Percentiles rank a stretch among this genome's conserved stretches.
Conservation (phyloP, 37 sponge, comb jelly and placozoan species). For the Theonella swinhoei region DNA sequence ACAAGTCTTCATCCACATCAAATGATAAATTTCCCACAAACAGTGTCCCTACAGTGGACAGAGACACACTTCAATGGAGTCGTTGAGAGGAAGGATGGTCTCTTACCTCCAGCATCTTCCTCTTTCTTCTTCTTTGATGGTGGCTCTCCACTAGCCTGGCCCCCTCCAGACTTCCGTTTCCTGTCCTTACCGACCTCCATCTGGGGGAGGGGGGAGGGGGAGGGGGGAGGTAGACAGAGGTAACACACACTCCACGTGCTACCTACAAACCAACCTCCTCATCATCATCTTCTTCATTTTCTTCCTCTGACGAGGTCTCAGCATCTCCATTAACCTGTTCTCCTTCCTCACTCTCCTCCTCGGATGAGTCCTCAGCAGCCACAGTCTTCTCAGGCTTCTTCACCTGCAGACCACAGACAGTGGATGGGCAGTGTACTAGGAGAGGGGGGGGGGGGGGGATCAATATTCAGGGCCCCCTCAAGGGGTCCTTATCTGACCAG, state of each 20-base stretch:
- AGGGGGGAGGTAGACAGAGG: neutral
- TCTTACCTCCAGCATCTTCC: slow-evolving; percentile 15
- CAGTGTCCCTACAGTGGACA: slow-evolving; percentile 8
- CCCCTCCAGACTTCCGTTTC: slow-evolving; percentile 18
- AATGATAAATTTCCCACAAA: slow-evolving; percentile 72
- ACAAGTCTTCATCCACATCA: slow-evolving; percentile 46
- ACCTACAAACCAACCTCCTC: slow-evolving; percentile 27
- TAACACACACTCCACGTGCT: neutral
- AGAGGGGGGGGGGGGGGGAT: too few species aligned
- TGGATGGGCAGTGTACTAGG: too few species aligned
- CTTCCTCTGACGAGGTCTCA: slow-evolving; percentile 9
- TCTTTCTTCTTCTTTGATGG: slow-evolving; percentile 36
- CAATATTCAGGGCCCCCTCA: too few species aligned
- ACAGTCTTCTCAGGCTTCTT: neutral
- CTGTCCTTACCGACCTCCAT: neutral
- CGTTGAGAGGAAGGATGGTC: neutral
- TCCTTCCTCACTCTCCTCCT: neutral
- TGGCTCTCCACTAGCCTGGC: slow-evolving; percentile 3
- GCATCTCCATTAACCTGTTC: neutral
- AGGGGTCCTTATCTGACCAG: too few species aligned
- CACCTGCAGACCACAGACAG: neutral
- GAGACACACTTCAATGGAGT: neutral
- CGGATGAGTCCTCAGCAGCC: neutral
- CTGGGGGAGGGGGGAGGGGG: neutral
- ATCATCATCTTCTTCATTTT: slow-evolving; percentile 16